phyloP scores from a whole-genome alignment of 2,888 invertebrate species.

The Caenorhabditis virilis region DNA sequence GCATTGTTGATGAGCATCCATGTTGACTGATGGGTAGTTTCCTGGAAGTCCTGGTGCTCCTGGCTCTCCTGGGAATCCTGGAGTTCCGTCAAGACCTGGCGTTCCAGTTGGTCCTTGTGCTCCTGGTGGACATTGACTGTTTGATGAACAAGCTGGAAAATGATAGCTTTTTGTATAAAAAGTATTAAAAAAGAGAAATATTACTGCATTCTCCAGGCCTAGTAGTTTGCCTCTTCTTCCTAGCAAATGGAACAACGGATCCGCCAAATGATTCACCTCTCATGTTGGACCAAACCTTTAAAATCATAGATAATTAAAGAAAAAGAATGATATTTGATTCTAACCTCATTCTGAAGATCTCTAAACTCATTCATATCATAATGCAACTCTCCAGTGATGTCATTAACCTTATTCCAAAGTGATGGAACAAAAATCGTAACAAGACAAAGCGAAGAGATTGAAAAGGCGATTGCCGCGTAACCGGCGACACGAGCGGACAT shows the following conservation, averaged over 20 bases:
- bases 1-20: constrained; percentile 52
- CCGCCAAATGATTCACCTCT: constrained; percentile 38
- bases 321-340: constrained; percentile 3
- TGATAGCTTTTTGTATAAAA: background rate
- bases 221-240: constrained; percentile 47
- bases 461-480: constrained; percentile 49
- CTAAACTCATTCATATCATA: constrained; percentile 45
- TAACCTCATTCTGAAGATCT: constrained; percentile 41
- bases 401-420: constrained; percentile 43
- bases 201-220: constrained; percentile 43
- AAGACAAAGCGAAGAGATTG: constrained; percentile 34
- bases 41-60: constrained; percentile 48
- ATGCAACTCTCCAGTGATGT: constrained; percentile 44
- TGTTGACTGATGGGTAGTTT: constrained; percentile 54
- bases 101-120: constrained; percentile 38
- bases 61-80: constrained; percentile 42
- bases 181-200: background rate
- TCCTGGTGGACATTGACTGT: constrained; percentile 50
- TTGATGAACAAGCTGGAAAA: constrained; percentile 40
- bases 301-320: no score
- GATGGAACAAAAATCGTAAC: constrained; percentile 44
- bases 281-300: constrained; percentile 17
- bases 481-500: constrained; percentile 48
- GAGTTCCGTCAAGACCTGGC: constrained; percentile 45
- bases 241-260: constrained; percentile 42